These are phyloP conservation scores for Lucilia cuprina DNA, from an alignment of 1,140 invertebrate genomes.

Conservation along the genomic window DNA sequence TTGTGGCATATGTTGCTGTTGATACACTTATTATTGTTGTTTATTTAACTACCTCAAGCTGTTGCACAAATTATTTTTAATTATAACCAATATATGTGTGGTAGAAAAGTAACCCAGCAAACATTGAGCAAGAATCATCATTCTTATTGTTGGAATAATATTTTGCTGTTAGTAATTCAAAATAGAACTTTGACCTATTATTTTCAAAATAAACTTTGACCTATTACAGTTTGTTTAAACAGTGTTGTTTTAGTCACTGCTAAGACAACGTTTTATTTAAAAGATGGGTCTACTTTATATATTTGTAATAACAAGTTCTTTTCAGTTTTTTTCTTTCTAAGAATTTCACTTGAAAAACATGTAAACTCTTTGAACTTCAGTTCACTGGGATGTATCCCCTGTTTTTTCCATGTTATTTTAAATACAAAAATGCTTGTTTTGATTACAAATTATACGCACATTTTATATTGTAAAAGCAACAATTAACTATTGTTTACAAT, in stretches of 20 bases:
- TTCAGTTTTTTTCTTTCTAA: no score
- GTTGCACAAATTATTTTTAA: conserved; percentile 31
- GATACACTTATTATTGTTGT: background rate
- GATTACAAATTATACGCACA: conserved; percentile 12
- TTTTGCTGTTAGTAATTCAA: no score
- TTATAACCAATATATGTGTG: conserved; percentile 20
- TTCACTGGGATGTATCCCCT: background rate
- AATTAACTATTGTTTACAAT: conserved; percentile 12
- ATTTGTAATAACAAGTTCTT: no score
- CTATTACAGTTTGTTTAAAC: no score
- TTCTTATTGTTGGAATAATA: no score
- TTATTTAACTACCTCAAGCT: conserved; percentile 27
- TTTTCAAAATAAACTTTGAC: no score
- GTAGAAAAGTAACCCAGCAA: background rate
- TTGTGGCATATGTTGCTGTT: background rate
- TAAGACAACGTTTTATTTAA: no score
- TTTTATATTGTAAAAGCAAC: background rate
- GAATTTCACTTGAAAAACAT: no score
- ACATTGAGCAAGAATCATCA: background rate
- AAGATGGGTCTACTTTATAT: no score
- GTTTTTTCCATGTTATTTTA: background rate
- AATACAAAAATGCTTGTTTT: background rate
- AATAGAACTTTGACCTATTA: no score
- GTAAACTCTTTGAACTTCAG: no score
- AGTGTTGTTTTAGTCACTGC: no score